Percentiles rank a stretch among this genome's conserved stretches.
phyloP scores from a whole-genome alignment of 2,113 vertebrate species.

The Myiopsitta monachus region DNA sequence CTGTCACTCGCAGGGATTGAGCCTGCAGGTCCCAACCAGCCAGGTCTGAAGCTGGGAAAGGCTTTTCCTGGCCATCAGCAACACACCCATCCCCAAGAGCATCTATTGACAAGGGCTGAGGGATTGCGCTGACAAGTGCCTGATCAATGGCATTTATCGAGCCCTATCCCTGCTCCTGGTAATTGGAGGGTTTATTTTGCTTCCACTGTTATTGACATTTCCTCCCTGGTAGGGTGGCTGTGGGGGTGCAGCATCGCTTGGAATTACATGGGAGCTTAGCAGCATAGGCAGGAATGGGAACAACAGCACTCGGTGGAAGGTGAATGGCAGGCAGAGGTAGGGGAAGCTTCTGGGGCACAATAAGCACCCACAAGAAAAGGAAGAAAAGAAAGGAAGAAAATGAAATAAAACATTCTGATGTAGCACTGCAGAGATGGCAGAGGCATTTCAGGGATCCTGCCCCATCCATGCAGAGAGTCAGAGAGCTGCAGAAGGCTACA shows the following conservation, averaged over 20 bases:
- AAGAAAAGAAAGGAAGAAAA: not conserved
- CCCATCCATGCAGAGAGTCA: rapidly evolving
- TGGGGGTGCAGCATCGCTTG: not conserved
- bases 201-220: not conserved
- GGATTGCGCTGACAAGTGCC: not conserved
- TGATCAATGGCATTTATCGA: conserved; percentile 15
- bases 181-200: not conserved
- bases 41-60: not conserved
- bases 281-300: not conserved
- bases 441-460: not conserved
- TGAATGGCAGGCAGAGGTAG: too few species aligned
- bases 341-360: rapidly evolving
- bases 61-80: not conserved
- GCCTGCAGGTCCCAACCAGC: not conserved
- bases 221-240: not conserved
- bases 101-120: conserved; percentile 68
- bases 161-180: not conserved
- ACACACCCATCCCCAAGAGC: not conserved
- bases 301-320: rapidly evolving
- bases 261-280: not conserved
- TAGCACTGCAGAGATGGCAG: too few species aligned
- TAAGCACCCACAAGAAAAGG: not conserved
- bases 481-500: not conserved
- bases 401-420: rapidly evolving
- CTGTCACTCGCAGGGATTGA: not conserved